phyloP scores from a whole-genome alignment of 2,113 vertebrate species.

The Ictalurus furcatus region DNA sequence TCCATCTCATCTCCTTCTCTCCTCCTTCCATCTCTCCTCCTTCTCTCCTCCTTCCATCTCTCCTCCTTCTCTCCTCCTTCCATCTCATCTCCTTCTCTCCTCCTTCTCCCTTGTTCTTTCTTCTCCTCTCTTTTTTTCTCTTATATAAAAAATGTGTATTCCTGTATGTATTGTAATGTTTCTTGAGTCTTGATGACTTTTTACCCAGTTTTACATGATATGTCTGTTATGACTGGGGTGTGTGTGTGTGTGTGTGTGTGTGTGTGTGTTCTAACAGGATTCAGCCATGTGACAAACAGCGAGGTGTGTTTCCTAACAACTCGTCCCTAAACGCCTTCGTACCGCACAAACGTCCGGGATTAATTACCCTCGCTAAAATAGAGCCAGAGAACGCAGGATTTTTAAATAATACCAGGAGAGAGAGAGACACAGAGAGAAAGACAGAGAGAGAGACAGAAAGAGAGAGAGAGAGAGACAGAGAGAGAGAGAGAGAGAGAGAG shows the following conservation, averaged over 20 bases:
- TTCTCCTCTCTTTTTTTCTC: not conserved
- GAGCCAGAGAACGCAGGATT: constrained; percentile 47
- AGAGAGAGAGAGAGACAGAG: no score
- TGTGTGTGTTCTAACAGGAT: constrained; percentile 32
- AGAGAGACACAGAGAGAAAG: no score
- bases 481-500: not conserved
- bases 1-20: no score
- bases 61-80: no score
- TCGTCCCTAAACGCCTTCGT: constrained; percentile 45
- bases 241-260: not conserved
- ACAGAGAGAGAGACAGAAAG: no score
- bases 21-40: no score
- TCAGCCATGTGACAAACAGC: constrained; percentile 39
- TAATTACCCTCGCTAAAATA: constrained; percentile 59
- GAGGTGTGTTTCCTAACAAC: constrained; percentile 45
- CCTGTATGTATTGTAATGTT: not conserved
- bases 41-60: no score
- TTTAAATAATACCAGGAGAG: constrained; percentile 29
- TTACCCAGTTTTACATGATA: no score
- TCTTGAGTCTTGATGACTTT: no score
- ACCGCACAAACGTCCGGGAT: constrained; percentile 51
- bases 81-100: no score
- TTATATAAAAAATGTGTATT: not conserved
- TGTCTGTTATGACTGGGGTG: not conserved
- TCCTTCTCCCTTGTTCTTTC: not conserved